Evolutionary conservation across 2,888 invertebrate genomes (phyloP), one percentile per base, ranked within the genome.

Genomic region (Drosophila barbarae): DNA sequence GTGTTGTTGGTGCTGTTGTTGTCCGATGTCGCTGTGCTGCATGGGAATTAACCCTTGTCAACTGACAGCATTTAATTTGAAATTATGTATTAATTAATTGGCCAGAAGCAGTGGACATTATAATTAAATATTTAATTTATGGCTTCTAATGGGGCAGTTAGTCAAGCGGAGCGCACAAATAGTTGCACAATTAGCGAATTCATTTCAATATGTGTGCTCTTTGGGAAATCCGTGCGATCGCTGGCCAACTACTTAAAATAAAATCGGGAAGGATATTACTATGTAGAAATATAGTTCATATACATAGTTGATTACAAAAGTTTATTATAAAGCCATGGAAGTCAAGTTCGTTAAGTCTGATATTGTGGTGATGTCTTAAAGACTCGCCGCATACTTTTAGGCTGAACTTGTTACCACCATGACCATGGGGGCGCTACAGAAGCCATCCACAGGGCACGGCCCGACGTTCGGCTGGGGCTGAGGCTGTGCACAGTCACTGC

Each of bases 21-120:
- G 51, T 57, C 54, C 10, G 21, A 56, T 68, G 63, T 53, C 41
- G 64, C 68, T 30, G 67, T 13, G 8, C 13, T 59, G 34, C 21
- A 13, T 35, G 44, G 21, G 36, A 60, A 57, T 61, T 69, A 51
- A 42, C 42, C 23, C 42, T 35, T 18, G 44, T 69, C 57, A 66
- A 68, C 47, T 71, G 72, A 72, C 67, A 70, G 71, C 66, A 63
- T 72, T 84, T 78, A 77, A 81, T 74, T 80, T 69, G 65, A 78
- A 81, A 81, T 76, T 77, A 81, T 85, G 69, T 77, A 68, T 63
- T 81, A 83, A 85, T 77, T 83, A 85, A 85, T 81, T 85, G 77
- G 74, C 67, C 67, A 69, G 63, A 53, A 67, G 69, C 70, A 80
- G 66, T 74, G 69, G 70, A 69, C 85, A 71, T 70, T 70, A 82